Evolutionary conservation across 2,113 vertebrate genomes (phyloP).

Genomic region (Symphodus melops): DNA sequence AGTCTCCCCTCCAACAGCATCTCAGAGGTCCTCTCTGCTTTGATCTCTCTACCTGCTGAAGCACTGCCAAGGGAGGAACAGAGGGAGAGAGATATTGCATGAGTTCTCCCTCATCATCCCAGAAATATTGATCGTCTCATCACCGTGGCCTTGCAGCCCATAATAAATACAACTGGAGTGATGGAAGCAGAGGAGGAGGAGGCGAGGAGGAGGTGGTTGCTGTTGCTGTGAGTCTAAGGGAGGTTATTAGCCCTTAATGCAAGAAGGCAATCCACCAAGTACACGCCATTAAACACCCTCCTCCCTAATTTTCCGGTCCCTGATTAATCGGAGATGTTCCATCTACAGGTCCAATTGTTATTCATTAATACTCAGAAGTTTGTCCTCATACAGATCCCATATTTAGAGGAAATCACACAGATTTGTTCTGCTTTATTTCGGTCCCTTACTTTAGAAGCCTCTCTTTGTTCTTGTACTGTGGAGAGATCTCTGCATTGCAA

Average conservation of each 20-base stretch:
- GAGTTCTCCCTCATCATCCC: slow-evolving; percentile 78
- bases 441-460: slow-evolving; percentile 45
- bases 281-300: slow-evolving; percentile 65
- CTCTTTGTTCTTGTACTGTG: slow-evolving; percentile 63
- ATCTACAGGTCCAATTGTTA: slow-evolving; percentile 40
- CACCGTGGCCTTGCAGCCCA: slow-evolving; percentile 76
- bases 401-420: slow-evolving; percentile 30
- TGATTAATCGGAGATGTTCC: slow-evolving; percentile 67
- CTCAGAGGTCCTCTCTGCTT: slow-evolving; percentile 78
- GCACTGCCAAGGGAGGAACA: slow-evolving; percentile 75
- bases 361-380: slow-evolving; percentile 56
- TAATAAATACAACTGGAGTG: slow-evolving; percentile 81
- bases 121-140: slow-evolving; percentile 82
- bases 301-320: slow-evolving; percentile 53
- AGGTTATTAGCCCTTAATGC: slow-evolving; percentile 74
- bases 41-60: slow-evolving; percentile 80
- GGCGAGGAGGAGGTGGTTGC: slow-evolving; percentile 16
- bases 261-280: slow-evolving; percentile 61
- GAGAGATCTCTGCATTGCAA: slow-evolving; percentile 69
- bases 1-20: slow-evolving; percentile 74
- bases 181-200: slow-evolving; percentile 46
- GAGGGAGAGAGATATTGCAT: slow-evolving; percentile 64
- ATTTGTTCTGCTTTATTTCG: slow-evolving; percentile 48
- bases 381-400: slow-evolving; percentile 13
- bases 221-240: slow-evolving; percentile 63